These are phyloP conservation scores for Cheilosia urbana DNA, from an alignment of 2,888 invertebrate genomes.

Conservation along the genomic window DNA sequence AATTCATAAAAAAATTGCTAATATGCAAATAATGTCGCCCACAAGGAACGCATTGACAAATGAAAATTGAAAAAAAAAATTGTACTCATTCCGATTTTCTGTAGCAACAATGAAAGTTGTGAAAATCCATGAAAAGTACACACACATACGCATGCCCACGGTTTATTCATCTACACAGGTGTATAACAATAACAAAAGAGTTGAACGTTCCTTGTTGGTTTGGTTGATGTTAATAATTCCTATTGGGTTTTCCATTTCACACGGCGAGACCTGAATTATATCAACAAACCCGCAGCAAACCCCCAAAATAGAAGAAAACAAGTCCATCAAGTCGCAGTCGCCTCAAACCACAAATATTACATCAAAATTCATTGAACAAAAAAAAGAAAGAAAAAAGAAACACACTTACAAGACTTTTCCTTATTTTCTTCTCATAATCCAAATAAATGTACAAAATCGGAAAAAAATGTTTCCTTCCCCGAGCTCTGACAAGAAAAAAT, in stretches of 20 bases:
- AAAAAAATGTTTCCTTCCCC: constrained; percentile 21
- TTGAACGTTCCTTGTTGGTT: constrained; percentile 48
- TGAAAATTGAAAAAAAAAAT: not conserved
- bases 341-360: not conserved
- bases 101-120: constrained; percentile 60
- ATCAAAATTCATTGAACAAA: not conserved
- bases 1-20: constrained; percentile 48
- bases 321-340: constrained; percentile 1
- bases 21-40: constrained; percentile 42
- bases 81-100: constrained; percentile 22
- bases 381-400: not conserved
- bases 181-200: constrained; percentile 73
- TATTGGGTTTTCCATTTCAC: constrained; percentile 16
- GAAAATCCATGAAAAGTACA: constrained; percentile 47
- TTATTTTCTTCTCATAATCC: constrained; percentile 12
- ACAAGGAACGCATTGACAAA: constrained; percentile 14
- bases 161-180: constrained; percentile 16
- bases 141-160: constrained; percentile 10
- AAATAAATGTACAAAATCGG: constrained; percentile 29
- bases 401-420: constrained; percentile 16
- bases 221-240: constrained; percentile 33
- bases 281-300: constrained; percentile 3
- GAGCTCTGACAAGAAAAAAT: constrained; percentile 17
- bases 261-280: not conserved
- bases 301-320: not conserved